Percentiles rank a stretch among this genome's conserved stretches.
These are phyloP conservation scores for Orchesellides sinensis DNA, from an alignment of 2,888 invertebrate species.

Conservation along the genomic window DNA sequence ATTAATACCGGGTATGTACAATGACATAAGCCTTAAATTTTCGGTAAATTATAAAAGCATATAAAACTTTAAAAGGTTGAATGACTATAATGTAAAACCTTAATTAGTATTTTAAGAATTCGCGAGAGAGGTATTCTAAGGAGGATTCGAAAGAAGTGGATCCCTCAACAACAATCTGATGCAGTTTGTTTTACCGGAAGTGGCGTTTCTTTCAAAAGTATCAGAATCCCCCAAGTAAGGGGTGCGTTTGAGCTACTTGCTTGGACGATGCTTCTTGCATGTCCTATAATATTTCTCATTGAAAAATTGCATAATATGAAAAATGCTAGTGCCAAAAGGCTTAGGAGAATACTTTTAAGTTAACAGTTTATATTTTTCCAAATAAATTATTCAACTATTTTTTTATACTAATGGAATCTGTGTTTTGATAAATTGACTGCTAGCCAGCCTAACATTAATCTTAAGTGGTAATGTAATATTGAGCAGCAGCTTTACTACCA, in stretches of 20 bases:
- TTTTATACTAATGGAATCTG: too few relatives aligned
- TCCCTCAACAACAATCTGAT: slow-evolving; percentile 13
- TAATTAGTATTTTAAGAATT: slow-evolving; percentile 34
- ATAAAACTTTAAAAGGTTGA: background rate
- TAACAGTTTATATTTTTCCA: too few relatives aligned
- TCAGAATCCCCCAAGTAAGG: slow-evolving; percentile 30
- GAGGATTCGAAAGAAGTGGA: slow-evolving; percentile 55
- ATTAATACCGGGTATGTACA: slow-evolving; percentile 64
- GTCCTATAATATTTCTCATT: slow-evolving; percentile 1
- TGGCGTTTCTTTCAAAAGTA: slow-evolving; percentile 24
- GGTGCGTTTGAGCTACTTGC: slow-evolving; percentile 21
- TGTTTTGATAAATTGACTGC: too few relatives aligned
- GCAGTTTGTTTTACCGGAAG: slow-evolving; percentile 1
- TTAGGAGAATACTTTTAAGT: too few relatives aligned
- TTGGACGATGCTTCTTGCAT: background rate
- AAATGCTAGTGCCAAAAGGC: too few relatives aligned
- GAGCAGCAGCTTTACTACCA: too few relatives aligned
- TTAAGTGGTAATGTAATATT: too few relatives aligned
- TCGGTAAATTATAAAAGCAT: background rate
- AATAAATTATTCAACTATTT: too few relatives aligned
- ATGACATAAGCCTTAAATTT: background rate
- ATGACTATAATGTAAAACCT: background rate
- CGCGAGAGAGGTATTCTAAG: slow-evolving; percentile 44
- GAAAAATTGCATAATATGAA: too few relatives aligned
- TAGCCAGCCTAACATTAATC: too few relatives aligned